phyloP scores from a whole-genome alignment of 2,888 invertebrate species.

The Tribolium freemani region DNA sequence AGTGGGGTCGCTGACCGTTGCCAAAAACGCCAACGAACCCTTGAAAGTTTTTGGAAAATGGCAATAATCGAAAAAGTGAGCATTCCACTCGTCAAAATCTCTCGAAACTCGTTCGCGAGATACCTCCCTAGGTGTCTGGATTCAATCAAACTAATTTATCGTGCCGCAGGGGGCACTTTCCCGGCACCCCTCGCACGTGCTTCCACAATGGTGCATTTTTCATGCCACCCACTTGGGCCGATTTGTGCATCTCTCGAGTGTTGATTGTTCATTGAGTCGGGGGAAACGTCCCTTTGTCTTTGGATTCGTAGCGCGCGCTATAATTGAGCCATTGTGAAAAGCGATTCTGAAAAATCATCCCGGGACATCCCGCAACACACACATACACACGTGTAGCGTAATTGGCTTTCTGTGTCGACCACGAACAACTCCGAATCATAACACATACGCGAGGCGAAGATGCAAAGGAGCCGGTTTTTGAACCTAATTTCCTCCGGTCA shows the following conservation, averaged over 20 bases:
- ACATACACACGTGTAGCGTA: constrained; percentile 26
- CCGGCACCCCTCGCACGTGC: constrained; percentile 42
- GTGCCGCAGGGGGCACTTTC: constrained; percentile 47
- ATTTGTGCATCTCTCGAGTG: constrained; percentile 20
- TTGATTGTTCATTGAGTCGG: constrained; percentile 30
- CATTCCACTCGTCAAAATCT: background rate
- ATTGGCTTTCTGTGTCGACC: constrained; percentile 39
- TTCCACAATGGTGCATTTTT: constrained; percentile 34
- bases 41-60: background rate
- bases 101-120: background rate
- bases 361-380: constrained; percentile 4
- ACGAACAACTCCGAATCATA: constrained; percentile 31
- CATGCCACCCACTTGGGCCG: constrained; percentile 38
- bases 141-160: constrained; percentile 51
- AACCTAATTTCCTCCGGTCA: constrained; percentile 54
- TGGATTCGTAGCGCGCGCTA: background rate
- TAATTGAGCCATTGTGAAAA: constrained; percentile 37
- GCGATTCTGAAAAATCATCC: constrained; percentile 36
- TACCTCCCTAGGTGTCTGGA: constrained; percentile 37
- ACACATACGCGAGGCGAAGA: constrained; percentile 37
- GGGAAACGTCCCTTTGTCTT: constrained; percentile 34
- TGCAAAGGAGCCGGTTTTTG: constrained; percentile 52
- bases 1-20: constrained; percentile 32
- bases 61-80: background rate
- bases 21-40: background rate